Evolutionary conservation across 53 echinoderm and acorn worm genomes (phyloP), one percentile per base, ranked within the genome.

Genomic region (Arbacia lixula): DNA sequence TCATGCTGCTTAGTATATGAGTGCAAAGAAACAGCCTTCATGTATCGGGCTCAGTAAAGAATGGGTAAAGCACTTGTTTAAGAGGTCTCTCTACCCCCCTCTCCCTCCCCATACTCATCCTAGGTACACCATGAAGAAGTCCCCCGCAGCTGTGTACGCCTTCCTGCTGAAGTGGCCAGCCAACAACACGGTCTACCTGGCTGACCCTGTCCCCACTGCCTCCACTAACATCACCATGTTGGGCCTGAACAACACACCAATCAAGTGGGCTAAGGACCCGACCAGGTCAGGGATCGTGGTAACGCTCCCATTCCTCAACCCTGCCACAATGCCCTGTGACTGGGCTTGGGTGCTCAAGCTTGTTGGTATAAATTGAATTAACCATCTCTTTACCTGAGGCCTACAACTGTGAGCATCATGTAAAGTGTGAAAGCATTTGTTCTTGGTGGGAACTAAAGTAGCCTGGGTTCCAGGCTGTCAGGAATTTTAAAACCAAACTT

Each of bases 271-370:
- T 21, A 22, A 36, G 32, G 76, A 57, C n/a, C 33, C 83, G 0
- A 52, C 4, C 29, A 50, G 42, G 2, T 4, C 37, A 1, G 89
- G 89, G 2, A 86, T 91, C 28, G 63, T 33, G 16, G 46, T 94
- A 25, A 87, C 79, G 31, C 66, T 94, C 9, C 91, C 91, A 5
- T 39, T 60, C 52, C 60, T 94, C 33, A 91, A 86, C 31, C 88
- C 88, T 2, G 78, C 31, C 12, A 50, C 64, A 36, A 60, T 85
- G 28, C 91, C 91, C 5, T 89, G 85, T 58, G 60, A 86, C 38
- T 94, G 89, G 89, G 94, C 94, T 4, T 94, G 94, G 94, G 87
- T 87, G 31, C 66, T 94, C 11, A 91, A 94, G 73, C 66, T 94
- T 5, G 25, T n/a, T 0, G 46, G 77, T 49, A 40, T 89, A n/a